phyloP scores from a whole-genome alignment of 2,888 invertebrate species.

The Vandiemenella viatica region DNA sequence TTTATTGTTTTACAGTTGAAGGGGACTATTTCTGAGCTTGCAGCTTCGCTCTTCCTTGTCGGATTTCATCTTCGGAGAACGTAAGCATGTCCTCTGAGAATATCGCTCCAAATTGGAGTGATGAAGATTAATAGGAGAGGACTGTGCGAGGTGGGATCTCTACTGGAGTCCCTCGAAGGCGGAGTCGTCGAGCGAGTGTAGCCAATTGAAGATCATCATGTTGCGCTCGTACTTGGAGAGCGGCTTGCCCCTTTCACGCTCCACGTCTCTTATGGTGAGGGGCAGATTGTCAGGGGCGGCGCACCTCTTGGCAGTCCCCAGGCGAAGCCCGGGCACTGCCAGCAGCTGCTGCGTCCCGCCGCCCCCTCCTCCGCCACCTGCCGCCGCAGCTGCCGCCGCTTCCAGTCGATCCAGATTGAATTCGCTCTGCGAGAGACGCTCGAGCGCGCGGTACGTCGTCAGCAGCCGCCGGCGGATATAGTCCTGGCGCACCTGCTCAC shows the following conservation, averaged over 20 bases:
- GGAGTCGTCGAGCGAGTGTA: slow-evolving; percentile 74
- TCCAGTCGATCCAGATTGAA: slow-evolving; percentile 63
- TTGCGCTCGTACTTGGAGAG: slow-evolving; percentile 82
- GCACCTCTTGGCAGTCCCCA: slow-evolving; percentile 30
- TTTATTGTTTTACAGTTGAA: too few relatives aligned
- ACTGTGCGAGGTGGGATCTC: too few relatives aligned
- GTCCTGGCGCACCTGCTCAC: slow-evolving; percentile 60
- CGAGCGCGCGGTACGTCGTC: slow-evolving; percentile 66
- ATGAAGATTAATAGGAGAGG: too few relatives aligned
- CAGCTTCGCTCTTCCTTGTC: too few relatives aligned
- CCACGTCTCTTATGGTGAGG: slow-evolving; percentile 62
- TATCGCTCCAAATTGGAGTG: too few relatives aligned
- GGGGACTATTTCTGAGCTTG: too few relatives aligned
- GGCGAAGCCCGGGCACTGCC: slow-evolving; percentile 18
- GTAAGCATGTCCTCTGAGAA: too few relatives aligned
- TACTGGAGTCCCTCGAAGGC: too few relatives aligned
- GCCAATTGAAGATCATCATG: slow-evolving; percentile 92
- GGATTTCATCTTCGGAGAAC: too few relatives aligned
- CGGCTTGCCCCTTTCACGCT: slow-evolving; percentile 66
- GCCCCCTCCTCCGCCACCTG: slow-evolving; percentile 22
- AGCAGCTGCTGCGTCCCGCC: slow-evolving; percentile 30
- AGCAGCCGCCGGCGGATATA: slow-evolving; percentile 63
- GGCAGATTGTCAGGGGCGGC: slow-evolving; percentile 35
- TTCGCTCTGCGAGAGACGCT: slow-evolving; percentile 69
- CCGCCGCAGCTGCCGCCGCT: slow-evolving; percentile 39